Conservation (phyloP, 2,888 invertebrate genomes). For the Trachelus stipa region DNA sequence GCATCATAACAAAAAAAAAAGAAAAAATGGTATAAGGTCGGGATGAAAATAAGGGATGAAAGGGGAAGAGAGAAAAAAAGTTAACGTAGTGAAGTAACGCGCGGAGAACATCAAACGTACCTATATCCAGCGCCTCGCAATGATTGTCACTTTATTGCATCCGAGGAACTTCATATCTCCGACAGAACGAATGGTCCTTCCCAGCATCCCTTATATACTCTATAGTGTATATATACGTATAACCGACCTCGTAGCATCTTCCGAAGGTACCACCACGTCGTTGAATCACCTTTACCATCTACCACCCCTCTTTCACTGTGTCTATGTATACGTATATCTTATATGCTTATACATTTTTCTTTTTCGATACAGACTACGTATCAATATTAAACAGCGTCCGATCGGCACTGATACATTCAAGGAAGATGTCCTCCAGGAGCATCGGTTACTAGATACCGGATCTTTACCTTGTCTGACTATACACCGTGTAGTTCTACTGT, state of each 20-base stretch:
- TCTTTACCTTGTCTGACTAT: neutral
- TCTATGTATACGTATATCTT: neutral
- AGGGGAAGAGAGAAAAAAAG: constrained; percentile 1
- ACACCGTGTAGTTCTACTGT: neutral
- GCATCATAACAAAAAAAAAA: neutral
- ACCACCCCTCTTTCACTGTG: neutral
- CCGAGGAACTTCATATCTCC: constrained; percentile 37
- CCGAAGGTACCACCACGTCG: neutral
- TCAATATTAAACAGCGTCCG: constrained; percentile 36
- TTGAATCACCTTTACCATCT: neutral
- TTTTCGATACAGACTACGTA: constrained; percentile 10
- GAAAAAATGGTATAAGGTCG: neutral
- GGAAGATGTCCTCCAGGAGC: neutral
- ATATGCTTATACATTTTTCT: neutral
- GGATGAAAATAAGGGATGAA: neutral
- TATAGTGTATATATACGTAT: neutral
- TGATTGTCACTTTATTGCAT: constrained; percentile 48
- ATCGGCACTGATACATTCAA: constrained; percentile 6
- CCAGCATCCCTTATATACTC: neutral
- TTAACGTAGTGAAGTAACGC: constrained; percentile 24
- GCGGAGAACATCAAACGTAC: constrained; percentile 21
- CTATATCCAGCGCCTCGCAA: constrained; percentile 34
- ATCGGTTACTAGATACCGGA: neutral
- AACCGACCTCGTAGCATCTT: neutral
- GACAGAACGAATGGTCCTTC: constrained; percentile 8